These are phyloP conservation scores for Solenopsis invicta DNA, from an alignment of 1,140 invertebrate genomes.

Conservation along the genomic window DNA sequence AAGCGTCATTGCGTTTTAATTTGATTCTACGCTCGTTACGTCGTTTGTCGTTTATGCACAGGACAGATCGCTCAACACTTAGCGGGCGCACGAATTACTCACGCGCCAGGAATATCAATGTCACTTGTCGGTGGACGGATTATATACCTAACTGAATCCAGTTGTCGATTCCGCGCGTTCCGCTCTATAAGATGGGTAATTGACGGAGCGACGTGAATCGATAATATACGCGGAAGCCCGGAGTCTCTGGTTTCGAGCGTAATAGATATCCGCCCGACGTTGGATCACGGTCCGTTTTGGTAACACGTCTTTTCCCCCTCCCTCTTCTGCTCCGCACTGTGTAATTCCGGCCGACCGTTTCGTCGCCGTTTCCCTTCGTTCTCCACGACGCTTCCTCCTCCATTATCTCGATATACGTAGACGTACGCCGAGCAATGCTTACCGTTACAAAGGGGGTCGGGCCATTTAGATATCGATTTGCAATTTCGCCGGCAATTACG, in stretches of 20 bases:
- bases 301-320: constrained; percentile 1
- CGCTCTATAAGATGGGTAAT: constrained; percentile 61
- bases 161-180: constrained; percentile 61
- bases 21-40: constrained; percentile 61
- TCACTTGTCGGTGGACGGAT: constrained; percentile 41
- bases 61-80: constrained; percentile 54
- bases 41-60: constrained; percentile 58
- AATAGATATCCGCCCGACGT: constrained; percentile 57
- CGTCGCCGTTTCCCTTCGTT: constrained; percentile 13
- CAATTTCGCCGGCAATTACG: constrained; percentile 77
- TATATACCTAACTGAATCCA: constrained; percentile 48
- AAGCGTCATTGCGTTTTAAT: constrained; percentile 60
- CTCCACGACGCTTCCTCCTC: neutral
- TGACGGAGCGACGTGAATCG: constrained; percentile 58
- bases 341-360: constrained; percentile 10
- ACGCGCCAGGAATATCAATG: constrained; percentile 67
- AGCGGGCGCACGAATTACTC: constrained; percentile 41
- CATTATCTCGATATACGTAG: constrained; percentile 48
- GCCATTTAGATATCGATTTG: constrained; percentile 79
- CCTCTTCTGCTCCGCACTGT: neutral
- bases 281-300: constrained; percentile 30
- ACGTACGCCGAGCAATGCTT: constrained; percentile 44
- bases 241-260: neutral
- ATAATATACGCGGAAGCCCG: constrained; percentile 43
- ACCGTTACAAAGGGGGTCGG: constrained; percentile 30